A percentile compares a stretch with the other conserved stretches of the same genome.
These are phyloP conservation scores for Otus sunia DNA, from an alignment of 2,113 vertebrate species.

Conservation along the genomic window DNA sequence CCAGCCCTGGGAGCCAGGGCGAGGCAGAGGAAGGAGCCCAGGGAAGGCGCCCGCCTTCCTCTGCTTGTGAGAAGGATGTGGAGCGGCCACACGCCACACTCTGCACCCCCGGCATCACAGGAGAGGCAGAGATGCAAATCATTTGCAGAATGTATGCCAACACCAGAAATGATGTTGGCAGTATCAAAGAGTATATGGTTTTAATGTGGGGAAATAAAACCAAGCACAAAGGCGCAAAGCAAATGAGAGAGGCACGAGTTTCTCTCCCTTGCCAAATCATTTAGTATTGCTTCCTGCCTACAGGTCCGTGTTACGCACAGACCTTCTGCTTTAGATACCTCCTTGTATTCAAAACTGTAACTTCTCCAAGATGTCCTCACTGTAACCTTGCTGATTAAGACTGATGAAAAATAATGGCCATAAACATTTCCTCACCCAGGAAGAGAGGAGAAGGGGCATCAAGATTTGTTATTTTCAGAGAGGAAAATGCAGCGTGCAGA, in stretches of 20 bases:
- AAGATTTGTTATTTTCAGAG: neutral
- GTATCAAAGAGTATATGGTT: neutral
- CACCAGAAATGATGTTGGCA: neutral
- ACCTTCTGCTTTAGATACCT: neutral
- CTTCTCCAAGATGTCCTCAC: neutral
- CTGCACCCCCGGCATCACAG: neutral
- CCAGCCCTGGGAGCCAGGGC: fast-evolving
- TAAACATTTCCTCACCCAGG: neutral
- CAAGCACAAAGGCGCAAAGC: neutral
- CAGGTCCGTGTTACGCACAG: neutral
- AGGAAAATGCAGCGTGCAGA: neutral
- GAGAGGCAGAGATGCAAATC: neutral
- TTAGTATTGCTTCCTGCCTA: neutral
- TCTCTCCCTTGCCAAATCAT: neutral
- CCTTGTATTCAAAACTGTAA: neutral
- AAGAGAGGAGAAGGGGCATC: neutral
- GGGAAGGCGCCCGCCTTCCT: neutral
- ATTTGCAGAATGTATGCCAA: neutral
- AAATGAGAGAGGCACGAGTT: neutral
- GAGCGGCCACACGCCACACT: neutral
- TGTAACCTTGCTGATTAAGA: neutral
- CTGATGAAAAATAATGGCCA: neutral
- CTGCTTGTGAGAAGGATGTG: neutral
- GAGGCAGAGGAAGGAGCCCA: neutral
- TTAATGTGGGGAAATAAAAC: neutral